These are phyloP conservation scores for Rhogogaster chlorosoma DNA, from an alignment of 2,888 invertebrate genomes.

Conservation along the genomic window DNA sequence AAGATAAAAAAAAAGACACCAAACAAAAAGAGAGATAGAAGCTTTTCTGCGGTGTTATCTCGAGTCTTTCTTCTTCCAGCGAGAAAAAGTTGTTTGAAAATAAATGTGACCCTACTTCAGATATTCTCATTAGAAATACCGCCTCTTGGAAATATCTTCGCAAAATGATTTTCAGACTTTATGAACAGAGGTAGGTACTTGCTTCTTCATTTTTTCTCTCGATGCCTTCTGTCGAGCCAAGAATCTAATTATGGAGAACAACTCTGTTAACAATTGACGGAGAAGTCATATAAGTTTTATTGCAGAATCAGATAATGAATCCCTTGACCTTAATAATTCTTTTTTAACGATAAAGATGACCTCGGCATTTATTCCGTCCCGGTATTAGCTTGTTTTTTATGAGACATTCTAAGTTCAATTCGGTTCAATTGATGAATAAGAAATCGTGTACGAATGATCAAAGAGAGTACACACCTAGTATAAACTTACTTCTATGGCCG, in stretches of 20 bases:
- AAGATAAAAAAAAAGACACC: neutral
- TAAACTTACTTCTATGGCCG: neutral
- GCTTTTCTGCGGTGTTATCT: neutral
- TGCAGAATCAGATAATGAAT: neutral
- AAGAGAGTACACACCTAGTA: neutral
- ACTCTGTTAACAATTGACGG: neutral
- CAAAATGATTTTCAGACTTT: neutral
- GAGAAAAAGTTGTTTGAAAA: neutral
- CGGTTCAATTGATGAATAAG: neutral
- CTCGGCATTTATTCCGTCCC: neutral
- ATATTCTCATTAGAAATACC: neutral
- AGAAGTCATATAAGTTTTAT: neutral
- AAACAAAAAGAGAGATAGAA: neutral
- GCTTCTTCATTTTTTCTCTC: neutral
- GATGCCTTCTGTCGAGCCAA: neutral
- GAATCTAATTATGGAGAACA: neutral
- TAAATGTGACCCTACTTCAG: neutral
- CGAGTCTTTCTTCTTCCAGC: neutral
- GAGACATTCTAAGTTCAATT: neutral
- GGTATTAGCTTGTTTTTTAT: neutral
- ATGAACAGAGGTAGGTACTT: neutral
- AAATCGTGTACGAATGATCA: neutral
- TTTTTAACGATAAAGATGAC: neutral
- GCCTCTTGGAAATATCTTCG: neutral
- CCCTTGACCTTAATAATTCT: neutral